Base-by-base conservation (phyloP, 2,888 invertebrate genomes). In the Dione vanillae region DNA sequence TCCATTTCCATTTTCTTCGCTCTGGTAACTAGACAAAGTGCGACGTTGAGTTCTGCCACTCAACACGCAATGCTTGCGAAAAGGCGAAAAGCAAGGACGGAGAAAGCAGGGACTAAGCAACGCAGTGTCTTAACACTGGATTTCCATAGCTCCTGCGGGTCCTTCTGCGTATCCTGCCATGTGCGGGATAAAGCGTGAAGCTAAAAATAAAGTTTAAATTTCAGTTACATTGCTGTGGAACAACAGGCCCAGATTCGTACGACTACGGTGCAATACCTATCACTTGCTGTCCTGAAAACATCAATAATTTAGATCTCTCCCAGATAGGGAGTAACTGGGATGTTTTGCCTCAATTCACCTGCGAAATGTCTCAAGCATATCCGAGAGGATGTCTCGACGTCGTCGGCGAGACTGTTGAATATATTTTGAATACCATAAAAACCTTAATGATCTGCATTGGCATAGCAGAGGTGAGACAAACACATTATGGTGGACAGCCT, bases 231-330 rank as follows among this genome's bases (percentile, higher is more conserved):
- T 56, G 56, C 16, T 56, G 56, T 37, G 56, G 56, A 56, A 40
- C 56, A 40, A 40, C 56, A 16, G 56, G 56, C 11, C 56, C 56
- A 37, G 56, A 56, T 11, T 56, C 56, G 6, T 56, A 56, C 16
- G 56, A 56, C 16, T 37, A 56, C 7, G 37, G 40, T 56, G 56
- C 6, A 10, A 56, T 56, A 56, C 56, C 56, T 16, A 40, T 40
- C 11, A 56, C 56, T 37, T 56, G 56, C 16, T 56, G 56, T 8
- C 56, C 56, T 7, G 2, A 56, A 10, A 37, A 40, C 11, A 10
- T 40, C 1, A 40, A 11, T 11, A 9, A 16, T 16, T 11, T 56
- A 16, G 56, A 56, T 40, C 11, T 2, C 11, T 40, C 56, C 11
- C 56, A 56, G 37, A 16, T 19, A 40, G 37, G n/a, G 16, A 37